phyloP scores from a whole-genome alignment of 2,888 invertebrate species.

The Tipula vernalis region DNA sequence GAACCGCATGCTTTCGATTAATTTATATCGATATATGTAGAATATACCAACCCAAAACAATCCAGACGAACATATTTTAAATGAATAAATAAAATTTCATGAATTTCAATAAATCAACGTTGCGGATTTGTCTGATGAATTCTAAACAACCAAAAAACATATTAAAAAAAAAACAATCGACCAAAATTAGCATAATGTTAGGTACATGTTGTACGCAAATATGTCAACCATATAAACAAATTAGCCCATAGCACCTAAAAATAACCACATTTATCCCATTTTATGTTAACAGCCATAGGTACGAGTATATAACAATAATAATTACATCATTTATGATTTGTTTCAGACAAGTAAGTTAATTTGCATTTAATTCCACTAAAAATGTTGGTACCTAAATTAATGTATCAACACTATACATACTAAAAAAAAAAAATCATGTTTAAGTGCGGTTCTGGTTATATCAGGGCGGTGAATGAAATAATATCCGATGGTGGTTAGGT shows the following conservation, averaged over 20 bases:
- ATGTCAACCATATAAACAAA: not conserved
- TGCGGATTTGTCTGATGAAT: not conserved
- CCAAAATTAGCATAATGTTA: not conserved
- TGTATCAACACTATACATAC: not conserved
- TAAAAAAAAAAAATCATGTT: not conserved
- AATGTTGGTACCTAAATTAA: not conserved
- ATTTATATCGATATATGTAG: not conserved
- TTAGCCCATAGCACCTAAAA: not conserved
- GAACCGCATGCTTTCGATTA: not conserved
- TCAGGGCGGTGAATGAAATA: not conserved
- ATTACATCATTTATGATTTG: not conserved
- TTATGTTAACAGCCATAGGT: not conserved
- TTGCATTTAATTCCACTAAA: not conserved
- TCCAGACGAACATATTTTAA: not conserved
- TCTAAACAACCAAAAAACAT: not conserved
- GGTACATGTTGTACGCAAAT: not conserved
- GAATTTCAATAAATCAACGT: not conserved
- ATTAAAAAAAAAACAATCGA: not conserved
- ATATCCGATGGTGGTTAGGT: not conserved
- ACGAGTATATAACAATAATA: not conserved
- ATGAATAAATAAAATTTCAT: not conserved
- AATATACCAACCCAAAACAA: not conserved
- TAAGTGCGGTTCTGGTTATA: not conserved
- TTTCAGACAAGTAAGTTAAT: not conserved
- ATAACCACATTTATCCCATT: not conserved